These are phyloP conservation scores for Leptopilina clavipes DNA, from an alignment of 1,140 invertebrate genomes.

Conservation along the genomic window DNA sequence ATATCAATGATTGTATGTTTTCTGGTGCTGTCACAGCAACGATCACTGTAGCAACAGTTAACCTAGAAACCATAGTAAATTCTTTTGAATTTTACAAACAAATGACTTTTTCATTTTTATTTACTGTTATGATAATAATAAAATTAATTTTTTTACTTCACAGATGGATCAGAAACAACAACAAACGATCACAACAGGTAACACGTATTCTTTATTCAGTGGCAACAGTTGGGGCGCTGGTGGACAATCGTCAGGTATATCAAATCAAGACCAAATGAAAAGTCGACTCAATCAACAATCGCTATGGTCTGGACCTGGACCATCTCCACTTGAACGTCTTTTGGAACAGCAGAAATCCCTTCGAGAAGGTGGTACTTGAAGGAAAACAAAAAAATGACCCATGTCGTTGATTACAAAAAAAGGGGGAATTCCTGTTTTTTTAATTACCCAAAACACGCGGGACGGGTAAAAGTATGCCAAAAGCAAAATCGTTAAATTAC, in stretches of 20 bases:
- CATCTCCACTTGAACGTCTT: constrained; percentile 85
- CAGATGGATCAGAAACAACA: constrained; percentile 61
- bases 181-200: constrained; percentile 66
- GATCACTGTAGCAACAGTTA: no score
- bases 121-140: no score
- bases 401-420: constrained; percentile 46
- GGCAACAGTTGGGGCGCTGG: constrained; percentile 74
- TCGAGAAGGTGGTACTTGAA: constrained; percentile 71
- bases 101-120: no score
- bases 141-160: constrained; percentile 11
- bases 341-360: constrained; percentile 86
- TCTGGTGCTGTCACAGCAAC: no score
- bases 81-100: no score
- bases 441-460: constrained; percentile 20
- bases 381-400: constrained; percentile 42
- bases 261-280: constrained; percentile 61
- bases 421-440: constrained; percentile 40
- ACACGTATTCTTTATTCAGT: constrained; percentile 82
- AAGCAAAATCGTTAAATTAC: constrained; percentile 34
- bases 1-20: no score
- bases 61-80: no score
- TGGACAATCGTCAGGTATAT: constrained; percentile 50
- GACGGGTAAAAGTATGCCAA: constrained; percentile 15
- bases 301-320: constrained; percentile 85
- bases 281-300: constrained; percentile 77